Conservation (phyloP, 1,140 invertebrate genomes). For the Papilio helenus region DNA sequence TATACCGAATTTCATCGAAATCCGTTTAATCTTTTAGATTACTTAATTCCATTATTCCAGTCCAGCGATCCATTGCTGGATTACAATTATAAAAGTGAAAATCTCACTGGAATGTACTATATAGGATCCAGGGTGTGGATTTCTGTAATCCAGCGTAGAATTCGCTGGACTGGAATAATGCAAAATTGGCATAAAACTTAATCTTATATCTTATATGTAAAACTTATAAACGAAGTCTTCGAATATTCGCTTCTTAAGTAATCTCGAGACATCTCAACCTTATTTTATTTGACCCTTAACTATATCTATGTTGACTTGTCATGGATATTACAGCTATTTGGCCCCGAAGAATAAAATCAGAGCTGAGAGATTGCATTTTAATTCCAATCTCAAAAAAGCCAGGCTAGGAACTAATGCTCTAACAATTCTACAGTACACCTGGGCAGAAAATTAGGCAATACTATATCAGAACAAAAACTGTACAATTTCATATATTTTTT, state of each 20-base stretch:
- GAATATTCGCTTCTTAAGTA: slow-evolving; percentile 33
- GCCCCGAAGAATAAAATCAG: slow-evolving; percentile 74
- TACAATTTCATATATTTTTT: background rate
- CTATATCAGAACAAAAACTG: too few relatives aligned
- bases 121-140: too few relatives aligned
- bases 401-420: slow-evolving; percentile 50
- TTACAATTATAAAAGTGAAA: too few relatives aligned
- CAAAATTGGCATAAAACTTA: background rate
- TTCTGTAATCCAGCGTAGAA: too few relatives aligned
- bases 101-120: too few relatives aligned
- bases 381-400: slow-evolving; percentile 41
- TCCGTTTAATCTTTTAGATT: too few relatives aligned
- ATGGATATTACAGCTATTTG: slow-evolving; percentile 79
- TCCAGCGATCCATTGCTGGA: too few relatives aligned
- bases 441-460: slow-evolving; percentile 11
- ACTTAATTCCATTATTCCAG: background rate
- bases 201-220: slow-evolving; percentile 1
- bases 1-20: too few relatives aligned
- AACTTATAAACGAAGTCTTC: slow-evolving; percentile 20
- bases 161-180: too few relatives aligned
- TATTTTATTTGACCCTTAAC: slow-evolving; percentile 9
- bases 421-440: background rate
- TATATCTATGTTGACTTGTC: slow-evolving; percentile 66
- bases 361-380: slow-evolving; percentile 66
- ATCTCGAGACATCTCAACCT: slow-evolving; percentile 34